Conservation (phyloP, 2,113 vertebrate species). For the Cromileptes altivelis region DNA sequence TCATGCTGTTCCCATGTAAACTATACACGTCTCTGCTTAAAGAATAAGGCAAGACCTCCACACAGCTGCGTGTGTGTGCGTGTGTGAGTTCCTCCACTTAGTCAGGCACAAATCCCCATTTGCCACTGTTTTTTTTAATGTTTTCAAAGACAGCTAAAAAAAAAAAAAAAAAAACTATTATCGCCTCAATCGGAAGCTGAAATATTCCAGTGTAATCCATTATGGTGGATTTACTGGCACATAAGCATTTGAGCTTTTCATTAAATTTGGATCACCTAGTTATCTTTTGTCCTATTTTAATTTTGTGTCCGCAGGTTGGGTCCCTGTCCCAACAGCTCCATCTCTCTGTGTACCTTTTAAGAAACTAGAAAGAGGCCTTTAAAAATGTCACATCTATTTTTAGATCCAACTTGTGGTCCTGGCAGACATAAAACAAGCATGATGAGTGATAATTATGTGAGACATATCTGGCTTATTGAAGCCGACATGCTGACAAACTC, state of each 20-base stretch:
- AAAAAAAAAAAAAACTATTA: neutral
- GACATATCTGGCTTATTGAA: conserved; percentile 3
- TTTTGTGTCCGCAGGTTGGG: conserved; percentile 30
- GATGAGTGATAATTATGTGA: neutral
- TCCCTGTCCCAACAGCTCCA: neutral
- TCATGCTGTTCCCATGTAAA: neutral
- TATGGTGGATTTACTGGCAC: conserved; percentile 34
- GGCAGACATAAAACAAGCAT: conserved; percentile 24
- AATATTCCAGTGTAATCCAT: conserved; percentile 23
- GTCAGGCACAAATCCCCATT: neutral
- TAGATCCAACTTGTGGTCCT: conserved; percentile 34
- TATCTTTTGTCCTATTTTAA: conserved; percentile 48
- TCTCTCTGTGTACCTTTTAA: neutral
- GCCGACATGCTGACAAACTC: neutral
- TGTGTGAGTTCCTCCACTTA: neutral
- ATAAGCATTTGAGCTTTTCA: conserved; percentile 33
- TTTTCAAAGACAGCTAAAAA: neutral
- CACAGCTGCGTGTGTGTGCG: neutral
- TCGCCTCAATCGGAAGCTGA: neutral
- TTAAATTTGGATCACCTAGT: conserved; percentile 51
- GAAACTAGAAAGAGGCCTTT: conserved; percentile 20
- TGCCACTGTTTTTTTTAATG: neutral
- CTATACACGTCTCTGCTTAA: neutral
- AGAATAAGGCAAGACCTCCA: neutral
- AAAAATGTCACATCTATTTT: conserved; percentile 55